A percentile compares a stretch with the other conserved stretches of the same genome.
phyloP scores from a whole-genome alignment of 2,797 vertebrate genomes.

The Miichthys miiuy region DNA sequence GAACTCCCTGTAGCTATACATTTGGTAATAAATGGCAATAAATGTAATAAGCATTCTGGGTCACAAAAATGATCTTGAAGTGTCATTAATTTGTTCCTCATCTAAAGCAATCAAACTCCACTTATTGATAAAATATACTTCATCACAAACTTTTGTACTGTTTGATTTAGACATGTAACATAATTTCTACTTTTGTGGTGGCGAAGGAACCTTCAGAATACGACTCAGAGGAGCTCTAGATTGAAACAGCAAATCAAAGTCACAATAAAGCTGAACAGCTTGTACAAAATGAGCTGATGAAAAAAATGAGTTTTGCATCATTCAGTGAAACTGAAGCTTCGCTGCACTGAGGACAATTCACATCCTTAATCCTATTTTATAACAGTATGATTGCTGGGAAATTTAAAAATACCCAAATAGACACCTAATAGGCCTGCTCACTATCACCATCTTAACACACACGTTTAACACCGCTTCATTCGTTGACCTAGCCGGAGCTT shows the following conservation, averaged over 20 bases:
- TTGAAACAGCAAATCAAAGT: background rate
- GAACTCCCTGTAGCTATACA: constrained; percentile 13
- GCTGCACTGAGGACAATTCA: background rate
- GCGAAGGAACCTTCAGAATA: background rate
- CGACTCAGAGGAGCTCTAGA: background rate
- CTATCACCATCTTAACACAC: no score
- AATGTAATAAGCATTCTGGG: background rate
- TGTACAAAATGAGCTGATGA: no score
- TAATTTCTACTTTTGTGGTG: background rate
- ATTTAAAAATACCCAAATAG: background rate
- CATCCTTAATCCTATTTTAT: background rate
- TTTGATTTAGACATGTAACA: background rate
- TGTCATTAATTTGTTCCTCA: background rate
- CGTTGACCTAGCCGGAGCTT: background rate
- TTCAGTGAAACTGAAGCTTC: background rate
- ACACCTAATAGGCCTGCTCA: background rate
- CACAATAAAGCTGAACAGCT: background rate
- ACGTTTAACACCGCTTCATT: background rate
- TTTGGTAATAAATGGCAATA: background rate
- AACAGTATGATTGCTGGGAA: background rate
- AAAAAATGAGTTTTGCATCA: background rate
- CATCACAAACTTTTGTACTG: background rate
- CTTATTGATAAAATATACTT: background rate
- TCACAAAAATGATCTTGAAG: background rate
- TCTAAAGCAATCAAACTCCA: background rate